phyloP scores from a whole-genome alignment of 2,113 vertebrate species.

The Cheilinus undulatus region DNA sequence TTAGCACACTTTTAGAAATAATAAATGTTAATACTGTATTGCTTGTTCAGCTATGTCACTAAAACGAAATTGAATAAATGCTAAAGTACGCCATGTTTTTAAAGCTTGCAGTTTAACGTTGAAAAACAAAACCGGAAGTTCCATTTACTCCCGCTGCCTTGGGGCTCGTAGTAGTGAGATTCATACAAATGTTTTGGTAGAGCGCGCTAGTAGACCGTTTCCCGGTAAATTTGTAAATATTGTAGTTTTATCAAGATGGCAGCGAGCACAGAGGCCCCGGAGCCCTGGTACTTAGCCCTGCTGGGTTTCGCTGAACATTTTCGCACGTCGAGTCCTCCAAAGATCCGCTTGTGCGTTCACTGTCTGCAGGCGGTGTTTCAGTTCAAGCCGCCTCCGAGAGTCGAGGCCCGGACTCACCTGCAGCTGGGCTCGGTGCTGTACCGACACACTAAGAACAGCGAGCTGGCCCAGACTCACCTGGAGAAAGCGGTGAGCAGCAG shows the following conservation, averaged over 20 bases:
- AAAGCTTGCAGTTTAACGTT: neutral
- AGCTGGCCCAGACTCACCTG: constrained; percentile 94
- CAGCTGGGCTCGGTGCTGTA: constrained; percentile 97
- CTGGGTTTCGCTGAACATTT: constrained; percentile 98
- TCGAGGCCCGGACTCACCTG: constrained; percentile 97
- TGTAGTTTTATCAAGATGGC: constrained; percentile 81
- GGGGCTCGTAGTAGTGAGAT: too few species aligned
- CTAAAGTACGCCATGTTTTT: neutral
- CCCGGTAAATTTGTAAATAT: too few species aligned
- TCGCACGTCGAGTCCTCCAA: constrained; percentile 96
- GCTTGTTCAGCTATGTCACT: rapidly evolving
- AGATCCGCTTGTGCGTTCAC: constrained; percentile 96
- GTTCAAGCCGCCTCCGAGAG: constrained; percentile 95
- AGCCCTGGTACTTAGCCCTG: constrained; percentile 96
- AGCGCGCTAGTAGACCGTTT: too few species aligned
- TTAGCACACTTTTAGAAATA: too few species aligned
- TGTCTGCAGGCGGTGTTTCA: constrained; percentile 98
- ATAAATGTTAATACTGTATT: too few species aligned
- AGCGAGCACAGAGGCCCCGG: constrained; percentile 90
- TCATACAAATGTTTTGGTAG: too few species aligned
- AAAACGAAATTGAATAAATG: too few species aligned
- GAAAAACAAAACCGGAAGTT: constrained; percentile 25
- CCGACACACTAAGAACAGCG: constrained; percentile 98
- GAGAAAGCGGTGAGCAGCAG: constrained; percentile 93
- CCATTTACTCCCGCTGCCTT: neutral